A percentile compares a stretch with the other conserved stretches of the same genome.
Evolutionary conservation across 2,797 vertebrate species (phyloP).

Genomic region (Galagoides demidoff): DNA sequence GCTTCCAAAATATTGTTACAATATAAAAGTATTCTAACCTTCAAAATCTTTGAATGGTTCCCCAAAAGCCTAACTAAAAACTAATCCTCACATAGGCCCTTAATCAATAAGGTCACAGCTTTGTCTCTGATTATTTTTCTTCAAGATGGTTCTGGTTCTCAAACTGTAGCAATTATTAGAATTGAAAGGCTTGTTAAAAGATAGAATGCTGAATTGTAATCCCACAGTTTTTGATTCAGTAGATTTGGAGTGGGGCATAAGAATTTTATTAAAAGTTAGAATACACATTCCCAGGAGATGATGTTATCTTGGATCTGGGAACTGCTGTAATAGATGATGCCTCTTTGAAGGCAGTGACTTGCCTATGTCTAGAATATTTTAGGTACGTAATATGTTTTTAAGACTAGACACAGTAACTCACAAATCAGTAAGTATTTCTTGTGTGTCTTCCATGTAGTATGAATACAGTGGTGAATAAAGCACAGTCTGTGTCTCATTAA

Average conservation of each 20-base stretch:
- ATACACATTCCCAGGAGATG: neutral
- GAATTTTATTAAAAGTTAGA: neutral
- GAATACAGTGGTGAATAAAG: neutral
- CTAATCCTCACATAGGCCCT: neutral
- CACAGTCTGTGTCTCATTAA: neutral
- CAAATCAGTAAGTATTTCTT: neutral
- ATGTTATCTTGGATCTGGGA: neutral
- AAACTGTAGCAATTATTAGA: conserved; percentile 28
- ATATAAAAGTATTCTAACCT: neutral
- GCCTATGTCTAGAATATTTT: conserved; percentile 14
- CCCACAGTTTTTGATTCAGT: conserved; percentile 32
- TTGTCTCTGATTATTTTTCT: neutral
- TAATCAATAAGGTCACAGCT: neutral
- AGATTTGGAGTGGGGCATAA: neutral
- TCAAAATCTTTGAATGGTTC: conserved; percentile 11
- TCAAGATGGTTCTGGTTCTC: conserved; percentile 46
- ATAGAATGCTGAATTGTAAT: neutral
- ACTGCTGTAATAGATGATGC: neutral
- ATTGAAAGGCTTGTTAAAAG: conserved; percentile 10
- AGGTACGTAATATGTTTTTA: conserved; percentile 4
- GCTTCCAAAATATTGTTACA: neutral
- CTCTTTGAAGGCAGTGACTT: conserved; percentile 25
- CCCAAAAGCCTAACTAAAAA: conserved; percentile 1
- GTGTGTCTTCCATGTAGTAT: neutral
- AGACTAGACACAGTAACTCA: conserved; percentile 13